Percentiles rank a stretch among this genome's conserved stretches.
These are phyloP conservation scores for Anhinga rufa DNA, from an alignment of 2,113 vertebrate genomes.

Conservation along the genomic window DNA sequence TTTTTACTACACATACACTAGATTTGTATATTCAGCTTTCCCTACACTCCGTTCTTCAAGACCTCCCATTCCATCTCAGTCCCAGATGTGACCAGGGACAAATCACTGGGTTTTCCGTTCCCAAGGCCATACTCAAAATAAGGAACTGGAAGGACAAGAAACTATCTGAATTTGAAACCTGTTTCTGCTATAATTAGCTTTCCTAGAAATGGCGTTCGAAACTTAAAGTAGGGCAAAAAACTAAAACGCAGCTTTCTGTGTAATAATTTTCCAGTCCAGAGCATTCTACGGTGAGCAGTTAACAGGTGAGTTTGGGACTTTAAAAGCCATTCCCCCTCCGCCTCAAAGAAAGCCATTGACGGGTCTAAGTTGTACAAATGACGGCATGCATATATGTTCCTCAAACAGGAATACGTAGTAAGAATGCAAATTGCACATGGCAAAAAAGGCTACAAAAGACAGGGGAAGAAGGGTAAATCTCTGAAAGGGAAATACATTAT, in stretches of 20 bases:
- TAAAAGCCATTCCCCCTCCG: not conserved
- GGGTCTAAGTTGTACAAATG: not conserved
- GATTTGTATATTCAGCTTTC: not conserved
- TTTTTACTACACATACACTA: not conserved
- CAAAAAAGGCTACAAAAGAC: not conserved
- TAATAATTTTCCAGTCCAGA: not conserved
- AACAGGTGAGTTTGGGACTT: not conserved
- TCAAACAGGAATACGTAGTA: not conserved
- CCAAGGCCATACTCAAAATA: not conserved
- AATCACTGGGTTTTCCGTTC: not conserved
- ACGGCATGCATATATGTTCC: not conserved
- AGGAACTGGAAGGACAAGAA: not conserved
- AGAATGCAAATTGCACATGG: not conserved
- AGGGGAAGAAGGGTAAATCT: not conserved
- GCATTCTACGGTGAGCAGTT: not conserved
- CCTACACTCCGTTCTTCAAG: not conserved
- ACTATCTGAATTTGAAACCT: not conserved
- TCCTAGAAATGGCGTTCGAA: not conserved
- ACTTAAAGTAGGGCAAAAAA: not conserved
- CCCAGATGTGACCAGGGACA: not conserved
- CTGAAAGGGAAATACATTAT: not conserved
- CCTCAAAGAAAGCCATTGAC: not conserved
- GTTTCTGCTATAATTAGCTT: not conserved
- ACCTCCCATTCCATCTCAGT: not conserved
- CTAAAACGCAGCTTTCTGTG: not conserved